phyloP scores from a whole-genome alignment of 2,113 vertebrate genomes.

The Chiloscyllium plagiosum region DNA sequence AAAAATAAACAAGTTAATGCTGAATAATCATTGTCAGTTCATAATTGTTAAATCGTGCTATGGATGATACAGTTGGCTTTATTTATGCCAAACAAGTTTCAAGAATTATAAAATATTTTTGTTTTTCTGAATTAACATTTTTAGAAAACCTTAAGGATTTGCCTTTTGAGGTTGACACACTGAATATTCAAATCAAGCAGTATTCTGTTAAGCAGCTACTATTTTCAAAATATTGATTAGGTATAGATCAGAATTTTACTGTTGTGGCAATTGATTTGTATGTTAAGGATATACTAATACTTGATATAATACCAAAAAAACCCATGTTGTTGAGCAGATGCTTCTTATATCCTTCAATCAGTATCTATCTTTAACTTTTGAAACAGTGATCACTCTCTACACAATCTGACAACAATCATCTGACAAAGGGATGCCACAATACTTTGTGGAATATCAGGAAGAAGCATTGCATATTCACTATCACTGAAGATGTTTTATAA shows the following conservation, averaged over 20 bases:
- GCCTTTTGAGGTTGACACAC: background rate
- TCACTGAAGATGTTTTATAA: background rate
- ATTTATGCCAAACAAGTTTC: background rate
- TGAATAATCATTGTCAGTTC: background rate
- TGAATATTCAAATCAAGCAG: no score
- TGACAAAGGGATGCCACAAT: background rate
- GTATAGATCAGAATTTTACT: background rate
- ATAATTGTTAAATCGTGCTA: background rate
- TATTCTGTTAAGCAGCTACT: background rate
- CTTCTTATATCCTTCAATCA: background rate
- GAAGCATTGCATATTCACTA: background rate
- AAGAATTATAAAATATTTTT: background rate
- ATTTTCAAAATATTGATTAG: background rate
- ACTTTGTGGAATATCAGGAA: background rate
- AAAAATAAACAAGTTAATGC: background rate
- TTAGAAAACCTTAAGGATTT: background rate
- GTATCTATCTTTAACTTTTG: background rate
- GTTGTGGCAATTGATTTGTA: background rate
- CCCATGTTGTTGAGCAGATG: background rate
- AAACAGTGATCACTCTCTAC: background rate
- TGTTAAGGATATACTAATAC: background rate
- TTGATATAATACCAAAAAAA: background rate
- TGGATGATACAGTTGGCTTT: background rate
- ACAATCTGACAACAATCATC: background rate
- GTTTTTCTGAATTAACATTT: background rate